Percentiles rank a stretch among this genome's conserved stretches.
Conservation (phyloP, 1,140 invertebrate species). For the Lepidostoma basale region DNA sequence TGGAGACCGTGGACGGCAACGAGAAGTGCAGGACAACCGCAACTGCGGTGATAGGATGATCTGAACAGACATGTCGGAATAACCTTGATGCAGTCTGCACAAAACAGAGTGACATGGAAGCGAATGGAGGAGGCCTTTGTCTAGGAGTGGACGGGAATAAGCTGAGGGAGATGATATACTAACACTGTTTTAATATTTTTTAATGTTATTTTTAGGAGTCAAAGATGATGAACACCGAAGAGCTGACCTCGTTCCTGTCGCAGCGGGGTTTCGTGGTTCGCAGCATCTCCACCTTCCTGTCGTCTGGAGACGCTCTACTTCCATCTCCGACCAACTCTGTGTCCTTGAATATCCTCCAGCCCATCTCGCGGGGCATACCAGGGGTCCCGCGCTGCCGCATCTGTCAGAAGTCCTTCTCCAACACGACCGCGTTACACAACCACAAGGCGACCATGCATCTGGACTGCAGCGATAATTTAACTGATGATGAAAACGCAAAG, state of each 20-base stretch:
- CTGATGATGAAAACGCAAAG: neutral
- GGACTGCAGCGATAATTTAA: neutral
- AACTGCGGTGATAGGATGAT: no score
- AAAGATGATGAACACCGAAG: slow-evolving; percentile 35
- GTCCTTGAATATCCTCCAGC: neutral
- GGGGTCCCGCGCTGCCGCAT: slow-evolving; percentile 25
- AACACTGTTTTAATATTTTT: no score
- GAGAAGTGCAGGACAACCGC: no score
- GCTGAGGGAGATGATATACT: no score
- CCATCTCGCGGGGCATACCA: slow-evolving; percentile 20
- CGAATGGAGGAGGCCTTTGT: no score
- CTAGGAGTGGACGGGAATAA: no score
- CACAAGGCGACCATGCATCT: slow-evolving; percentile 8
- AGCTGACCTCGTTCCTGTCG: slow-evolving; percentile 31
- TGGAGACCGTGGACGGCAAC: no score
- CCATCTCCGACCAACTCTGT: neutral
- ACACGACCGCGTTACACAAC: slow-evolving; percentile 20
- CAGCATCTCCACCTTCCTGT: slow-evolving; percentile 31
- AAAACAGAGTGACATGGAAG: no score
- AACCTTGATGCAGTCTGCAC: no score
- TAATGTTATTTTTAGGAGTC: no score
- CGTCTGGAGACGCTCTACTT: slow-evolving; percentile 28
- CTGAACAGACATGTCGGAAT: no score
- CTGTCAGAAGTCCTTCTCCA: slow-evolving; percentile 39
- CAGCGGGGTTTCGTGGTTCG: slow-evolving; percentile 37